Base-by-base conservation (phyloP, 2,888 invertebrate species). In the Bombylius discolor region DNA sequence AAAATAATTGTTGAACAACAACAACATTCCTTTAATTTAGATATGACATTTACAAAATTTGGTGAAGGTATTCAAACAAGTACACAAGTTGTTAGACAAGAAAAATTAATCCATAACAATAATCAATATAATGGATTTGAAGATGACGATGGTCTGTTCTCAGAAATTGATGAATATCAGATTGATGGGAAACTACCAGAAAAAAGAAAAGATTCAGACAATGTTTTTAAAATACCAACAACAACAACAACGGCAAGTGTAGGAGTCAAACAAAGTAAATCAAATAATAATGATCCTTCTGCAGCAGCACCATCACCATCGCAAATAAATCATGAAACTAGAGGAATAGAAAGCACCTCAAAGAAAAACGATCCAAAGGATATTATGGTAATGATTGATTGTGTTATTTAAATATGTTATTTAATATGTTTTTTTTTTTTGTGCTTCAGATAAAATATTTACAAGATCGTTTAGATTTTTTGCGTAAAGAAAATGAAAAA, bases 401-500 rank as follows among this genome's bases (percentile, higher is more conserved):
- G 9, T 36, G 1, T 36, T 9, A 1, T 36, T 36, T 36, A 8
- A 36, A 8, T 36, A 1, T 36, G 36, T 8, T 8, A n/a, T n/a
- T n/a, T n/a, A n/a, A n/a, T n/a, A n/a, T n/a, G 6, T 36, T 36
- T 9, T 36, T 23, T 23, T 23, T 23, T 1, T 23, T 23, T 1
- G 23, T 23, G 3, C 23, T 23, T 23, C 9, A 36, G 36, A 6
- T 36, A 1, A 4, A 42, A 11, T 42, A 42, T 42, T 42, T 59
- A 7, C 56, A 42, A 14, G 52, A 47, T 6, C 47, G 49, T 11
- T 46, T 53, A 8, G 51, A 48, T 14, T 12, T 23, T 5, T 45
- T 53, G 5, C 53, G 56, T 48, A 57, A 58, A 46, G 57, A 61
- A 50, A 60, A 57, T 47, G 57, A 61, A 33, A 56, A 59, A 36